These are phyloP conservation scores for Clarias pachynema DNA, from an alignment of 2,797 vertebrate genomes.

Conservation along the genomic window DNA sequence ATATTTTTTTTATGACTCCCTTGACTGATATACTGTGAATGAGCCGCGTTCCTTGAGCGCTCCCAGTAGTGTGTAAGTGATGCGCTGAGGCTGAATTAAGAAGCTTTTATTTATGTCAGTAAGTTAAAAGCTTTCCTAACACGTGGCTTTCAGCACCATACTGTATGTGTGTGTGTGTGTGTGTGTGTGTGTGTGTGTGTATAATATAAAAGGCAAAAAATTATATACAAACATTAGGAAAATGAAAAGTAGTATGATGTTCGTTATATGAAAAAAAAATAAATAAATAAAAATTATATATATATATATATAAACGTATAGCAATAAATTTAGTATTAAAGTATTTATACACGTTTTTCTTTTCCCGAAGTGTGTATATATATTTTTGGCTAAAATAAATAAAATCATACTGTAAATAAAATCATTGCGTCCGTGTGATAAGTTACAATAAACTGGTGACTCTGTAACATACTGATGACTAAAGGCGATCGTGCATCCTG, in stretches of 20 bases:
- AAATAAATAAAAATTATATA: too few species aligned
- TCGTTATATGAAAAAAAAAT: too few species aligned
- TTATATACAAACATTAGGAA: too few species aligned
- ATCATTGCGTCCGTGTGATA: neutral
- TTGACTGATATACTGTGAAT: neutral
- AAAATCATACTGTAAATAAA: too few species aligned
- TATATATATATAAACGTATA: too few species aligned
- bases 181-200: too few species aligned
- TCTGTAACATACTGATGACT: neutral
- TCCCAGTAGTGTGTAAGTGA: neutral
- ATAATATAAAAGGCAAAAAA: too few species aligned
- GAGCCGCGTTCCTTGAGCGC: neutral
- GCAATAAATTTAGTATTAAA: too few species aligned
- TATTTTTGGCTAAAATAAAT: too few species aligned
- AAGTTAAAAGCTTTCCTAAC: slow-evolving; percentile 24
- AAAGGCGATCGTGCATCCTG: neutral
- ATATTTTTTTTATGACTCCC: neutral
- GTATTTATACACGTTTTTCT: too few species aligned
- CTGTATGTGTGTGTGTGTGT: neutral
- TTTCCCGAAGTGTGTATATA: too few species aligned
- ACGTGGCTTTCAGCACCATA: neutral
- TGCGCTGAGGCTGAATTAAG: slow-evolving; percentile 22
- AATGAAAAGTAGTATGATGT: too few species aligned
- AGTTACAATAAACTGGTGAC: neutral
- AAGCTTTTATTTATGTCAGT: slow-evolving; percentile 40